Percentiles rank a stretch among this genome's conserved stretches.
These are phyloP conservation scores for Drosophila lowei DNA, from an alignment of 1,140 invertebrate species.

Conservation along the genomic window DNA sequence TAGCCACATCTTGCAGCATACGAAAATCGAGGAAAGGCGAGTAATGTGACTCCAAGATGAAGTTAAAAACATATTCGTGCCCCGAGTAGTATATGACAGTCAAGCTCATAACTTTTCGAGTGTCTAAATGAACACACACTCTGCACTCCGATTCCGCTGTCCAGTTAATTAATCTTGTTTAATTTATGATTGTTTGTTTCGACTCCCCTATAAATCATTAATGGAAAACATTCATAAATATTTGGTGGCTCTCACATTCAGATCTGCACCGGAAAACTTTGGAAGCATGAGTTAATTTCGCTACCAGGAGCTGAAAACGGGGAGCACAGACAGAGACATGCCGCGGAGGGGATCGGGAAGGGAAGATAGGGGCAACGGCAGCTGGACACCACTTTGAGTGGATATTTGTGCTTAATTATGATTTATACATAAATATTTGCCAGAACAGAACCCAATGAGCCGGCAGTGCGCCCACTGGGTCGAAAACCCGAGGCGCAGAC, in stretches of 20 bases:
- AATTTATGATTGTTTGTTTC: slow-evolving; percentile 64
- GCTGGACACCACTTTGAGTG: slow-evolving; percentile 39
- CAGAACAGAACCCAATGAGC: slow-evolving; percentile 25
- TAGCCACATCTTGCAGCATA: too few species aligned
- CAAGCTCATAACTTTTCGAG: neutral
- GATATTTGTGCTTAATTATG: slow-evolving; percentile 65
- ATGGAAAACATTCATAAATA: slow-evolving; percentile 58
- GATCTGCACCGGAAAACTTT: slow-evolving; percentile 53
- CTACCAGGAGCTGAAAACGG: slow-evolving; percentile 24
- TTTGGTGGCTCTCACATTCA: slow-evolving; percentile 45
- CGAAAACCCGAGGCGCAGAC: neutral
- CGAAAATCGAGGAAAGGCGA: too few species aligned
- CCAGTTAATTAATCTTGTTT: slow-evolving; percentile 65
- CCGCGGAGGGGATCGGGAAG: neutral
- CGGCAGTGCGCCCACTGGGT: slow-evolving; percentile 33
- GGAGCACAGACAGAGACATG: slow-evolving; percentile 5
- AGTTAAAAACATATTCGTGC: too few species aligned
- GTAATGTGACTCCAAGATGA: too few species aligned
- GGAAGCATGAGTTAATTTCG: slow-evolving; percentile 27
- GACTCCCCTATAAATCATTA: slow-evolving; percentile 58
- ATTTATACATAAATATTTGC: slow-evolving; percentile 59
- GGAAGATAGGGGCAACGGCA: neutral
- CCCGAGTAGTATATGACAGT: slow-evolving; percentile 1
- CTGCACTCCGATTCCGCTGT: slow-evolving; percentile 17
- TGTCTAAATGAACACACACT: slow-evolving; percentile 1